Conservation (phyloP, 2,113 vertebrate species). For the Corythoichthys intestinalis region DNA sequence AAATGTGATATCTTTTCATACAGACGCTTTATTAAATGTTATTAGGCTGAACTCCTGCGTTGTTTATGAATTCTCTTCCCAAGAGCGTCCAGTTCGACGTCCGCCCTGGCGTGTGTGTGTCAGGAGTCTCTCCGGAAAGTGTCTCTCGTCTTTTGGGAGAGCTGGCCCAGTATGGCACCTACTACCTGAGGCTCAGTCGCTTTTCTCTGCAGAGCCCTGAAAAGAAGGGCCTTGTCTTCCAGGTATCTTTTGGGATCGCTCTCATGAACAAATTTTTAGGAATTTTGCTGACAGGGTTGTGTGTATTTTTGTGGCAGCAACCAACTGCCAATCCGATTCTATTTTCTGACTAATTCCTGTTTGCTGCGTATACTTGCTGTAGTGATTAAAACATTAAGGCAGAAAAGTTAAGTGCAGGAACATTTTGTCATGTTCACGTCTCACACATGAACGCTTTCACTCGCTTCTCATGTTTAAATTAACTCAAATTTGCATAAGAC, state of each 20-base stretch:
- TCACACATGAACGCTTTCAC: neutral
- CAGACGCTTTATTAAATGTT: conserved; percentile 38
- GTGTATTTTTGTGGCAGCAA: neutral
- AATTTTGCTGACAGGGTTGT: neutral
- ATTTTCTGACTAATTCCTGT: neutral
- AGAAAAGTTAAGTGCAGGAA: neutral
- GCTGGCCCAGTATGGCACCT: conserved; percentile 86
- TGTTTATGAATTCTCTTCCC: conserved; percentile 5
- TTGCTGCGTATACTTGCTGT: neutral
- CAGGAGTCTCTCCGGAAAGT: conserved; percentile 88
- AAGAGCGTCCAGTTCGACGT: conserved; percentile 85
- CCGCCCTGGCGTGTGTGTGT: conserved; percentile 83
- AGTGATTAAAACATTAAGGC: neutral
- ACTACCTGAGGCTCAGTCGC: conserved; percentile 84
- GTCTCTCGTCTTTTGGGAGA: conserved; percentile 82
- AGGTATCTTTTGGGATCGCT: conserved; percentile 70
- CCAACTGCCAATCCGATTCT: neutral
- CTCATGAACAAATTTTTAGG: neutral
- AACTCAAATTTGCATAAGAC: neutral
- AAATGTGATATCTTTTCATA: conserved; percentile 40
- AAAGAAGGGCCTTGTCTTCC: conserved; percentile 90
- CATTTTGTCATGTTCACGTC: neutral
- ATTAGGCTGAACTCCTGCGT: conserved; percentile 25
- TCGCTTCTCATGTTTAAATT: neutral
- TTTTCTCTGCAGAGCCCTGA: conserved; percentile 86